A percentile compares a stretch with the other conserved stretches of the same genome.
phyloP scores from a whole-genome alignment of 2,113 vertebrate species.

The Oreochromis aureus region DNA sequence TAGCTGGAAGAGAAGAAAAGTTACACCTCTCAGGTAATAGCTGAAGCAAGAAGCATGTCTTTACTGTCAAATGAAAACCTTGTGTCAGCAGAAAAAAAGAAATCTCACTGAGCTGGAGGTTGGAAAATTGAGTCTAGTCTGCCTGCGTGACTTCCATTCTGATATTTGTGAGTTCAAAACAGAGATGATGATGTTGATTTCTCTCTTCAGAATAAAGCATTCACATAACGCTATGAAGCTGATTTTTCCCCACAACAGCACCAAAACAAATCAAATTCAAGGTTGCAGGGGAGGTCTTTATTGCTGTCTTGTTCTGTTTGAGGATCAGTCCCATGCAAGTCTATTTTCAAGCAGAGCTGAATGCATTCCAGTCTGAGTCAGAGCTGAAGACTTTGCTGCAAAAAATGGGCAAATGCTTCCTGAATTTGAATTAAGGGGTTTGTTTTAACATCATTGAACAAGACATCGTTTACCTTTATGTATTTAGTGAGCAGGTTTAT shows the following conservation, averaged over 20 bases:
- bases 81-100: not conserved
- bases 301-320: constrained; percentile 9
- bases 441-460: not conserved
- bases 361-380: not conserved
- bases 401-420: not conserved
- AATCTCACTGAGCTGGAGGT: not conserved
- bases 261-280: not conserved
- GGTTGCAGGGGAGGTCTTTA: not conserved
- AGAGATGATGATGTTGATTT: not conserved
- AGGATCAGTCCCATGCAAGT: constrained; percentile 5
- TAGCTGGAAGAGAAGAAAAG: not conserved
- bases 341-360: constrained; percentile 8
- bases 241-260: not conserved
- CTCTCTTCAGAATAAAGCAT: not conserved
- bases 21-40: not conserved
- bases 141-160: not conserved
- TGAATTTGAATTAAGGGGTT: not conserved
- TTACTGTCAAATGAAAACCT: not conserved
- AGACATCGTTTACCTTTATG: not conserved
- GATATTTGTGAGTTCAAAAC: not conserved
- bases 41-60: not conserved
- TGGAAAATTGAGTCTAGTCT: not conserved
- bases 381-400: not conserved
- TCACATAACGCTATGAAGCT: not conserved
- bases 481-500: constrained; percentile 3